Percentiles rank a stretch among this genome's conserved stretches.
phyloP scores from a whole-genome alignment of 2,888 invertebrate genomes.

The Marasmarcha lunaedactyla region DNA sequence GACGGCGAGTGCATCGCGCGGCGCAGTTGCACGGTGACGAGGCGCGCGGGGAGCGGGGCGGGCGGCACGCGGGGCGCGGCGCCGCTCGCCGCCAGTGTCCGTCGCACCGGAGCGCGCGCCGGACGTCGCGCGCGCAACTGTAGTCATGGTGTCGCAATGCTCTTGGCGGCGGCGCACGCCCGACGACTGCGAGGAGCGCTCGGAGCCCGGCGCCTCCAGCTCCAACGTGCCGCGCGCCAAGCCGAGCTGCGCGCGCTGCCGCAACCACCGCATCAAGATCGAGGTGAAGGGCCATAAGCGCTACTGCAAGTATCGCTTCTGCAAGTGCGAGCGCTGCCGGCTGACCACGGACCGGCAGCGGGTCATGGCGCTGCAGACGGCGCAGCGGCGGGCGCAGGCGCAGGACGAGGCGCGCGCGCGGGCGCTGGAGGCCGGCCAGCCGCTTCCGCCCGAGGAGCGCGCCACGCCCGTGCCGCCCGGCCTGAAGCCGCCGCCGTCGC shows the following conservation, averaged over 20 bases:
- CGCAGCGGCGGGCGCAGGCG: slow-evolving; percentile 84
- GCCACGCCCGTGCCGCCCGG: slow-evolving; percentile 58
- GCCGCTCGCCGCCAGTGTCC: background rate
- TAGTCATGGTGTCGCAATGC: too few species aligned
- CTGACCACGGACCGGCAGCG: slow-evolving; percentile 88
- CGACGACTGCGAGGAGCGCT: slow-evolving; percentile 60
- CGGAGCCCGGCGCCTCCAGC: slow-evolving; percentile 62
- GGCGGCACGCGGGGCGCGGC: background rate
- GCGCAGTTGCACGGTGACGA: background rate
- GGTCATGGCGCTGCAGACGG: slow-evolving; percentile 91
- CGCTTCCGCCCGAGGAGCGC: slow-evolving; percentile 43
- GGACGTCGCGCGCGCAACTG: too few species aligned
- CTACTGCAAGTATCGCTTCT: slow-evolving; percentile 87
- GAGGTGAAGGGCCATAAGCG: slow-evolving; percentile 93
- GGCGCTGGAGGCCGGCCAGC: slow-evolving; percentile 47
- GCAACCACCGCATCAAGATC: slow-evolving; percentile 91
- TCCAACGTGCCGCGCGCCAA: slow-evolving; percentile 80
- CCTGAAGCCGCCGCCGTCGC: slow-evolving; percentile 56
- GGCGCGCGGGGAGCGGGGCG: background rate
- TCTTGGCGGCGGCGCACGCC: slow-evolving; percentile 55
- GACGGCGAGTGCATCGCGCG: background rate
- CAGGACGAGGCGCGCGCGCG: slow-evolving; percentile 81
- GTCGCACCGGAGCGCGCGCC: slow-evolving; percentile 15
- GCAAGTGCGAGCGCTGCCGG: slow-evolving; percentile 88
- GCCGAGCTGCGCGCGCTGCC: slow-evolving; percentile 92